Evolutionary conservation across 2,888 invertebrate species (phyloP).

Genomic region (Drosophila imparisetae): DNA sequence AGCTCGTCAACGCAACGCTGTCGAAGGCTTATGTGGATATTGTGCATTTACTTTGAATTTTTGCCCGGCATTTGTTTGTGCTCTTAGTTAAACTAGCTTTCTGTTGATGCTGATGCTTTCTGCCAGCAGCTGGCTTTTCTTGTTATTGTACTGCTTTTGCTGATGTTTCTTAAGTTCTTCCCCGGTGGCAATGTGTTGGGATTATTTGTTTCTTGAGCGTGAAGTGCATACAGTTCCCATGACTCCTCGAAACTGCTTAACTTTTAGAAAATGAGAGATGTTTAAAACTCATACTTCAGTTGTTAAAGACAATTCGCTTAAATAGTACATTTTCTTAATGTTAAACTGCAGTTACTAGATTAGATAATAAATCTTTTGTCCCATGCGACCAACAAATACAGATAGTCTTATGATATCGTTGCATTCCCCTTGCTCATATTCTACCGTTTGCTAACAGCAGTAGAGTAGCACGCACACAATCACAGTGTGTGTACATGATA

Average conservation of each 20-base stretch:
- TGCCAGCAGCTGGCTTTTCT: conserved; percentile 47
- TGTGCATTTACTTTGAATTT: conserved; percentile 72
- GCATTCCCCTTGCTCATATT: conserved; percentile 24
- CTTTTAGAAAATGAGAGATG: conserved; percentile 1
- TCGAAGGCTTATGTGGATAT: conserved; percentile 79
- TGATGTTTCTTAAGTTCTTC: conserved; percentile 43
- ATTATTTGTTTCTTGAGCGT: conserved; percentile 54
- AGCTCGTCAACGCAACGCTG: conserved; percentile 56
- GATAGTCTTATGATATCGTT: conserved; percentile 35
- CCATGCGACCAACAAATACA: conserved; percentile 8
- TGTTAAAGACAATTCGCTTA: neutral
- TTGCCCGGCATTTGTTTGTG: conserved; percentile 71
- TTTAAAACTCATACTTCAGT: neutral
- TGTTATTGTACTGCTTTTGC: conserved; percentile 34
- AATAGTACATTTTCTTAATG: neutral
- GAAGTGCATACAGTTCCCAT: conserved; percentile 19
- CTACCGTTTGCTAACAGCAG: conserved; percentile 7
- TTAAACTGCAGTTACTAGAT: neutral
- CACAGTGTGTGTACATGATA: conserved; percentile 39
- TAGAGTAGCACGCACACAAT: conserved; percentile 28
- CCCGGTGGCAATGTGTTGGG: conserved; percentile 37
- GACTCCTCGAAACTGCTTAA: conserved; percentile 3
- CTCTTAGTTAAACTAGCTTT: conserved; percentile 74
- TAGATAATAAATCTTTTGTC: conserved; percentile 1
- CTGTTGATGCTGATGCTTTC: conserved; percentile 53